These are phyloP conservation scores for Pygocentrus nattereri DNA, from an alignment of 2,797 vertebrate genomes.

Conservation along the genomic window DNA sequence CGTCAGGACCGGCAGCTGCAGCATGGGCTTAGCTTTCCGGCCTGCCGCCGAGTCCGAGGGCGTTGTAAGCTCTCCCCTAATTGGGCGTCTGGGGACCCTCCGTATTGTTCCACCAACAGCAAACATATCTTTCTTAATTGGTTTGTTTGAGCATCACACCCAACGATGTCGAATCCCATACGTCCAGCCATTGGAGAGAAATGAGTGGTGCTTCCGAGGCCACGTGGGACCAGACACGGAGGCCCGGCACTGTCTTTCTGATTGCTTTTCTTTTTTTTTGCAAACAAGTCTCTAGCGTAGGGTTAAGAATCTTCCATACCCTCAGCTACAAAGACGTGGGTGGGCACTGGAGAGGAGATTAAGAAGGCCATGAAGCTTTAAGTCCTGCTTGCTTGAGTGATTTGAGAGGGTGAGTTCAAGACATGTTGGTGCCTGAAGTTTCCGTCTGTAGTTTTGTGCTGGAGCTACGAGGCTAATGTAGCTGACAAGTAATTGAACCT, in stretches of 20 bases:
- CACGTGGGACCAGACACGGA: neutral
- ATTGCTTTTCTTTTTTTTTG: neutral
- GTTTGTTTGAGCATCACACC: constrained; percentile 70
- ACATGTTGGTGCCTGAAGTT: no score
- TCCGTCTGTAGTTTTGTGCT: no score
- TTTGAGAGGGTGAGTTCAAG: neutral
- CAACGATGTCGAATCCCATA: constrained; percentile 48
- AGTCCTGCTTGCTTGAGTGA: neutral
- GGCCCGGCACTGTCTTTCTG: neutral
- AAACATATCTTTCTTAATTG: constrained; percentile 78
- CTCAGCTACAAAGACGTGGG: neutral
- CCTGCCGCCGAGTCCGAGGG: constrained; percentile 71
- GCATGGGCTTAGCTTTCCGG: constrained; percentile 72
- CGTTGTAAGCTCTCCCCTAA: constrained; percentile 74
- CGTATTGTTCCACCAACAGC: constrained; percentile 67
- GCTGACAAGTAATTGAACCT: no score
- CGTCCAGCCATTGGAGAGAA: constrained; percentile 3
- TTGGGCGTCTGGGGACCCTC: constrained; percentile 82
- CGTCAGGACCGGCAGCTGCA: constrained; percentile 73
- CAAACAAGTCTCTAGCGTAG: no score
- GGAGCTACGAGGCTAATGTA: no score
- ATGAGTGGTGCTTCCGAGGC: neutral
- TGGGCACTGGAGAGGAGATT: neutral
- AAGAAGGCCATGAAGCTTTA: neutral
- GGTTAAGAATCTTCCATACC: neutral